Base-by-base conservation (phyloP, 2,113 vertebrate genomes). In the Cavia aperea region DNA sequence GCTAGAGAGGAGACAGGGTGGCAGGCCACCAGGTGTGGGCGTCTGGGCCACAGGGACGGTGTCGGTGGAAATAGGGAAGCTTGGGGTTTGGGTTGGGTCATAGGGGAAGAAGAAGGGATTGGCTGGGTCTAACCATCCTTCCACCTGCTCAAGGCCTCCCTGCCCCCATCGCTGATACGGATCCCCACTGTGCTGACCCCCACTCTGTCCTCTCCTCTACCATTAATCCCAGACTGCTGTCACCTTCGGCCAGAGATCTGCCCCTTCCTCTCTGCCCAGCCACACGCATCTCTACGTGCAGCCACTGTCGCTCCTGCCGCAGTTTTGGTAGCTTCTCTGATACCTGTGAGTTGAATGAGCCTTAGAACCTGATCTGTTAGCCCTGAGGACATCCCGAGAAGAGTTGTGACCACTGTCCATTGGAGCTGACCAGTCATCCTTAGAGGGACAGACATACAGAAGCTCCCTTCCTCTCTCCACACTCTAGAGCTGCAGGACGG, bases 201-300 rank as follows among this genome's bases (percentile, higher is more conserved):
- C 26, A 11, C 51, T n/a, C n/a, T 88, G 16, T 36, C 16, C 18
- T 31, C 49, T 54, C 14, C 1, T 39, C 54, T 49, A 2, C 86
- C 63, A 7, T 91, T 60, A 78, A 58, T 54, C 81, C 66, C 33
- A 79, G 54, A 43, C 54, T 5, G 1, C 46, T 60, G 46, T 91
- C 68, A 65, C 66, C 72, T 82, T 72, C n/a, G 54, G 9, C 84
- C 75, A 11, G 31, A 72, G 51, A 51, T 26, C 21, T 21, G 3
- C 0, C 1, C 9, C n/a, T 31, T 49, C 65, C n/a, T 51, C 46
- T 10, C 15, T 39, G 18, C 15, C 49, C 70, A 46, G 75, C 62
- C 1, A 1, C 4, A 1, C 1, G 2, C 60, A 0, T 23, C 19
- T 70, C 63, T 33, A 33, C 1, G 8, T 15, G n/a, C 2, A 26